A percentile compares a stretch with the other conserved stretches of the same genome.
These are phyloP conservation scores for Lamellibrachia satsuma DNA, from an alignment of 2,888 invertebrate species.

Conservation along the genomic window DNA sequence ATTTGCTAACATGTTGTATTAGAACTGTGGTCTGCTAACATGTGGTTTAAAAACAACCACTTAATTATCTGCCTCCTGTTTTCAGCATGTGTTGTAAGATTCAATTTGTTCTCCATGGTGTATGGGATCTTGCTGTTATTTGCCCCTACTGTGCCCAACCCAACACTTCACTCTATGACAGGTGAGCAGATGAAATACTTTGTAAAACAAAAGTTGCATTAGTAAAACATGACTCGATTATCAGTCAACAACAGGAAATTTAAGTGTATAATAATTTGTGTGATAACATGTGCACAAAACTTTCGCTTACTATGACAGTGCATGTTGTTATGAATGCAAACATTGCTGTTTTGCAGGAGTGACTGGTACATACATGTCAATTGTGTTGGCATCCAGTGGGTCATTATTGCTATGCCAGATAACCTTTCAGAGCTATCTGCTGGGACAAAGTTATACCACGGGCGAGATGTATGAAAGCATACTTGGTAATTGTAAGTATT, in stretches of 20 bases:
- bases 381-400: background rate
- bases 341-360: background rate
- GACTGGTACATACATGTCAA: background rate
- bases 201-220: background rate
- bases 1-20: background rate
- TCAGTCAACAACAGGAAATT: background rate
- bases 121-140: constrained; percentile 6
- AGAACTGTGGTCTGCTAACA: background rate
- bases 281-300: too few relatives aligned
- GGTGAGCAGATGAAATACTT: background rate
- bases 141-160: background rate
- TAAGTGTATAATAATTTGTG: background rate
- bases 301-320: too few relatives aligned
- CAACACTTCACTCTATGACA: background rate
- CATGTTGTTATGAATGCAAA: background rate
- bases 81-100: background rate
- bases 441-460: background rate
- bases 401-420: background rate
- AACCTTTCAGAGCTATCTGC: background rate
- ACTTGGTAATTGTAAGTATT: background rate
- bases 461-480: background rate
- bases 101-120: background rate
- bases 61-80: background rate
- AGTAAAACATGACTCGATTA: background rate
- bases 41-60: background rate